Evolutionary conservation across 2,797 vertebrate genomes (phyloP).

Genomic region (Pyrocephalus nanus): DNA sequence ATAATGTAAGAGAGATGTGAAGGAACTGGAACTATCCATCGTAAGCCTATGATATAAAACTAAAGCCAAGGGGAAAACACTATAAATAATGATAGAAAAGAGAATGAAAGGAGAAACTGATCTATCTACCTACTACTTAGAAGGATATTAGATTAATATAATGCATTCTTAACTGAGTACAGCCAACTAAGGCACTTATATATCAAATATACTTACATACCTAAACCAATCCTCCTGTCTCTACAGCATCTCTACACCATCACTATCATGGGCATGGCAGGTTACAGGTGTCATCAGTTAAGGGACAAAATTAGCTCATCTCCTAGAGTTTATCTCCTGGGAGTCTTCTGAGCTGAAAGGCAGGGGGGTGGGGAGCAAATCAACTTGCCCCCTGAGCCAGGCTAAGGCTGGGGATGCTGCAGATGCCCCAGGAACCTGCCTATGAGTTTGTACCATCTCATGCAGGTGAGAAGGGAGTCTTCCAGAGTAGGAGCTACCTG

Average conservation of each 20-base stretch:
- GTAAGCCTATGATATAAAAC: neutral
- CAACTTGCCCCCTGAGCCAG: rapidly evolving
- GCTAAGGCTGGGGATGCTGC: neutral
- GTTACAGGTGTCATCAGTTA: neutral
- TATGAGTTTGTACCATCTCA: neutral
- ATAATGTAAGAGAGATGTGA: rapidly evolving
- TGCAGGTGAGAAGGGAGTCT: rapidly evolving
- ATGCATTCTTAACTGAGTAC: neutral
- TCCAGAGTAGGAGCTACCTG: neutral
- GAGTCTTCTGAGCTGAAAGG: neutral
- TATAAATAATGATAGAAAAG: neutral
- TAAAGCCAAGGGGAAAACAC: neutral
- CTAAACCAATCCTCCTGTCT: neutral
- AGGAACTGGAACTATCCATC: neutral
- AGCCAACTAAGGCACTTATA: neutral
- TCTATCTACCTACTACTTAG: neutral
- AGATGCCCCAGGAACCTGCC: neutral
- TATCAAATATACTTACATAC: neutral
- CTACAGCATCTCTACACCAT: neutral
- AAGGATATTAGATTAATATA: neutral
- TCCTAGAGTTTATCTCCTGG: neutral
- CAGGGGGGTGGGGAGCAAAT: neutral
- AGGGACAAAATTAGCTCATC: neutral
- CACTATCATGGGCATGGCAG: too few relatives aligned
- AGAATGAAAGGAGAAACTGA: neutral